A percentile compares a stretch with the other conserved stretches of the same genome.
These are phyloP conservation scores for Rhodinocichla rosea DNA, from an alignment of 2,113 vertebrate species.

Conservation along the genomic window DNA sequence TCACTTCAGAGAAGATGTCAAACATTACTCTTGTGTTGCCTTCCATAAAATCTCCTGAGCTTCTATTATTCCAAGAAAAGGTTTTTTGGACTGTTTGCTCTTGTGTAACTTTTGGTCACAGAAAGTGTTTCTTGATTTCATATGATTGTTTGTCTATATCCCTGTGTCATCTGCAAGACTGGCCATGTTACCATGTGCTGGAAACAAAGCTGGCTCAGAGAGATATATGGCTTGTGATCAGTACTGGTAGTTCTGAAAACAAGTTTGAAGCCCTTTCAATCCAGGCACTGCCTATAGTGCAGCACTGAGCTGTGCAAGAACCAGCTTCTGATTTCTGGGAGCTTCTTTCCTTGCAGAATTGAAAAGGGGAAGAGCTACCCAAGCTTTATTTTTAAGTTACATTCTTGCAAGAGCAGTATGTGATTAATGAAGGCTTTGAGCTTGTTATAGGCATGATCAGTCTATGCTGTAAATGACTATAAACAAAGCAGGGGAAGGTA, in stretches of 20 bases:
- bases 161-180: not conserved
- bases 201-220: not conserved
- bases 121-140: not conserved
- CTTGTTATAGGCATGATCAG: not conserved
- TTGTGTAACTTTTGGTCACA: not conserved
- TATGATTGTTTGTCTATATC: not conserved
- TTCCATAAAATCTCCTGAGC: not conserved
- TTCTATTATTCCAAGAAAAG: not conserved
- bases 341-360: not conserved
- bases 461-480: conserved; percentile 6
- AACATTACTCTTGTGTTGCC: not conserved
- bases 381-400: not conserved
- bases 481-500: conserved; percentile 33
- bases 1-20: not conserved
- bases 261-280: not conserved
- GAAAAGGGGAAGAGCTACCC: not conserved
- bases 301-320: not conserved
- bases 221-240: not conserved
- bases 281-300: not conserved
- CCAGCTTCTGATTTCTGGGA: not conserved
- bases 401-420: not conserved
- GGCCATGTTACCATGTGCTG: rapidly evolving
- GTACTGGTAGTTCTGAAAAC: not conserved
- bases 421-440: conserved; percentile 6
- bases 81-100: not conserved